Base-by-base conservation (phyloP, 2,113 vertebrate species). In the Micronycteris hirsuta region DNA sequence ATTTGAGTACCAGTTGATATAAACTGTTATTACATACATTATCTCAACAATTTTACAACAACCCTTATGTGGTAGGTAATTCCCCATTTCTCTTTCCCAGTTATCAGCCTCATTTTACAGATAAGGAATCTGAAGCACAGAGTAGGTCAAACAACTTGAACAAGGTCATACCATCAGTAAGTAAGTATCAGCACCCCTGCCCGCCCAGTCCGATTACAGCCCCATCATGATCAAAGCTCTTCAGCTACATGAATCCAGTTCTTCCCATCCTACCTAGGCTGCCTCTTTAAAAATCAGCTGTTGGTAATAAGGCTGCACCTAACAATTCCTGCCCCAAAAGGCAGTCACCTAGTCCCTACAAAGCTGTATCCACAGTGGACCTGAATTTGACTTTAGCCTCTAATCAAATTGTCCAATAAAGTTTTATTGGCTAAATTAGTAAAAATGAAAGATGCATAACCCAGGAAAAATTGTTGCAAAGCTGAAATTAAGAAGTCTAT, bases 1-100 rank as follows among this genome's bases (percentile, higher is more conserved):
- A 93, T 86, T 10, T 95, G 82, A 94, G 71, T 80, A 28, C 28
- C 20, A 83, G 19, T 97, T 6, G 4, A 82, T 47, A 71, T 85
- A 91, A 89, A 87, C 45, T 71, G 41, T 74, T 96, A 94, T 45
- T 49, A 76, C 10, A 81, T 41, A 92, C 17, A 84, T 82, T 95
- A 38, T 87, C 24, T 80, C 65, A 45, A 95, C 31, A 77, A 49
- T 92, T 96, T 76, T 92, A 95, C 76, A 96, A 93, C 8, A 91
- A 45, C 45, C 3, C 26, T 81, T 83, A 74, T 36, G 31, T 84
- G 38, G 38, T 28, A 87, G 45, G 76, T 36, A 92, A 49, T 26
- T 56, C 36, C 7, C 5, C 28, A n/a, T 41, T 2, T 49, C 24
- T 17, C 38, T 85, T 80, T 38, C 77, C 38, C 36, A 95, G 31